phyloP scores from a whole-genome alignment of 2,888 invertebrate species.

The Amiota minor region DNA sequence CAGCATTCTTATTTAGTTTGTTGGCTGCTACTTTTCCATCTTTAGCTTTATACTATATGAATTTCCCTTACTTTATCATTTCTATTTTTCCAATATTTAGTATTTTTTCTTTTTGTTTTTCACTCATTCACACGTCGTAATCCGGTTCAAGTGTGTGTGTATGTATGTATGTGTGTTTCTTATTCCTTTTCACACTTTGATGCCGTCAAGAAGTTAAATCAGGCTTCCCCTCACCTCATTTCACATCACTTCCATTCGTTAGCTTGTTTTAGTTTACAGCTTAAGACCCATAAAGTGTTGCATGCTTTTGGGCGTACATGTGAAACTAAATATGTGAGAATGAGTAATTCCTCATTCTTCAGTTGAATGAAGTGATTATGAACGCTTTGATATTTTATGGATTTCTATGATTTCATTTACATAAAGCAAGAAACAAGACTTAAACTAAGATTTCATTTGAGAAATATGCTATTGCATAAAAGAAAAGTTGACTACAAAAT shows the following conservation, averaged over 20 bases:
- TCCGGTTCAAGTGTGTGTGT: slow-evolving; percentile 22
- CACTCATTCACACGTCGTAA: slow-evolving; percentile 42
- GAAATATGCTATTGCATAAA: neutral
- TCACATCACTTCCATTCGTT: neutral
- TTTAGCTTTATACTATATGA: neutral
- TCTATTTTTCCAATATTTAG: slow-evolving; percentile 6
- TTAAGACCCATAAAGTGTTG: slow-evolving; percentile 21
- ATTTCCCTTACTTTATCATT: slow-evolving; percentile 2
- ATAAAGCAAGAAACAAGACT: too few relatives aligned
- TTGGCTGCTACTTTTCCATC: too few relatives aligned
- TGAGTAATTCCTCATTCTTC: too few relatives aligned
- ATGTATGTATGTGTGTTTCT: slow-evolving; percentile 25
- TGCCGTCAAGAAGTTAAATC: slow-evolving; percentile 41
- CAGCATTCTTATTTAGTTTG: neutral
- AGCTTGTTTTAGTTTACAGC: neutral
- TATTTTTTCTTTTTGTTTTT: slow-evolving; percentile 41
- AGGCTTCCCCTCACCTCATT: neutral
- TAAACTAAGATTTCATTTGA: too few relatives aligned
- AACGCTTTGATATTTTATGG: too few relatives aligned
- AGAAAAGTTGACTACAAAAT: too few relatives aligned
- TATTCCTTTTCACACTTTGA: slow-evolving; percentile 46
- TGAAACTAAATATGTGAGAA: neutral
- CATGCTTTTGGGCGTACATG: slow-evolving; percentile 26
- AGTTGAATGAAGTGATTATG: too few relatives aligned
- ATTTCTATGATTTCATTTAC: too few relatives aligned